phyloP scores from a whole-genome alignment of 35 echinoderm and acorn worm species.

The Patiria miniata region DNA sequence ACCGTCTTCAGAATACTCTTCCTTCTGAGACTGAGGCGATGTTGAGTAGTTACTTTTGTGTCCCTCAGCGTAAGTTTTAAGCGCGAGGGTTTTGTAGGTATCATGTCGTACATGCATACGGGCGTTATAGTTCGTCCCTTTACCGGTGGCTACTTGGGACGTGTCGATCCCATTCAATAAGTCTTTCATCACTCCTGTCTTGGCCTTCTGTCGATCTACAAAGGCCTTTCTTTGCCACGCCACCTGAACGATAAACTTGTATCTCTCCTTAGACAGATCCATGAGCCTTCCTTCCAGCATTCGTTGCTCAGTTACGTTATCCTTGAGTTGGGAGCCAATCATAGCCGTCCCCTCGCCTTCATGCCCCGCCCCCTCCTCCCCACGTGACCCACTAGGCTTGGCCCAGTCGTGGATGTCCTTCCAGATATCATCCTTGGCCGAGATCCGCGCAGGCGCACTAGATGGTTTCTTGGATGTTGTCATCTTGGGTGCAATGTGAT shows the following conservation, averaged over 20 bases:
- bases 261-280: conserved; percentile 89
- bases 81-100: conserved; percentile 46
- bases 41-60: conserved; percentile 23
- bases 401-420: conserved; percentile 91
- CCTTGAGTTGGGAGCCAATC: conserved; percentile 88
- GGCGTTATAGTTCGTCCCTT: conserved; percentile 45
- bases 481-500: background rate
- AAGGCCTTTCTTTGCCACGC: conserved; percentile 94
- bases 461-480: conserved; percentile 42
- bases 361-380: conserved; percentile 39
- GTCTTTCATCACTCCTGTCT: conserved; percentile 93
- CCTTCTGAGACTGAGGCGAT: background rate
- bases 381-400: conserved; percentile 62
- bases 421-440: conserved; percentile 70
- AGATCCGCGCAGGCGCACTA: conserved; percentile 80
- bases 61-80: conserved; percentile 64
- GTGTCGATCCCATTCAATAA: conserved; percentile 73
- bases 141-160: conserved; percentile 34
- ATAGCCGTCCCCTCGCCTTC: conserved; percentile 42
- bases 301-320: conserved; percentile 92
- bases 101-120: conserved; percentile 50
- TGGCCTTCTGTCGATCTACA: conserved; percentile 76
- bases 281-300: conserved; percentile 77
- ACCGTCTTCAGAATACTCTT: background rate
- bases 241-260: conserved; percentile 95